Evolutionary conservation across 2,888 invertebrate genomes (phyloP).

Genomic region (Lycia hirtaria): DNA sequence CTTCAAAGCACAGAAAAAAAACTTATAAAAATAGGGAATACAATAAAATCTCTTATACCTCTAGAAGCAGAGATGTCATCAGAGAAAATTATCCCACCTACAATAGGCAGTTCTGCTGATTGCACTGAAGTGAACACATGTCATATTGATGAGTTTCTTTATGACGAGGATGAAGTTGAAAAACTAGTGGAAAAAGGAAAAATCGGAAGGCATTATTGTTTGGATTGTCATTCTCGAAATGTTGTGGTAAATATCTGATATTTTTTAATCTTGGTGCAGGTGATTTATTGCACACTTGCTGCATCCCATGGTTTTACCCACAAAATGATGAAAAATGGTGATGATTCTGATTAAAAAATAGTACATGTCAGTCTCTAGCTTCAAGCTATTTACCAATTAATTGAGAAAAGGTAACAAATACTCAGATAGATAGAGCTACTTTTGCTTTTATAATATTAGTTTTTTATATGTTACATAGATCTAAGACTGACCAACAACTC

Average conservation of each 20-base stretch:
- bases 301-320: too few species aligned
- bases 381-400: too few species aligned
- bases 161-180: conserved; percentile 87
- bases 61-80: conserved; percentile 71
- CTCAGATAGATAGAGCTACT: too few species aligned
- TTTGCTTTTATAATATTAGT: too few species aligned
- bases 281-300: too few species aligned
- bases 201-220: conserved; percentile 67
- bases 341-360: too few species aligned
- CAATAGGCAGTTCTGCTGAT: conserved; percentile 79
- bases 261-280: neutral
- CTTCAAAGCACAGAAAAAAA: conserved; percentile 58
- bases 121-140: conserved; percentile 81
- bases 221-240: conserved; percentile 71
- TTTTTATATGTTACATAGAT: too few species aligned
- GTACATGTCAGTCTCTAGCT: too few species aligned
- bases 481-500: too few species aligned
- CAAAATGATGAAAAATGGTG: too few species aligned
- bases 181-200: conserved; percentile 64
- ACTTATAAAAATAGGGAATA: conserved; percentile 64
- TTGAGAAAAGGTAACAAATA: too few species aligned
- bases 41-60: conserved; percentile 69
- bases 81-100: conserved; percentile 72
- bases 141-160: conserved; percentile 90
- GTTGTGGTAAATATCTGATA: conserved; percentile 53